Base-by-base conservation (phyloP, 2,113 vertebrate species). In the Rostratula benghalensis region DNA sequence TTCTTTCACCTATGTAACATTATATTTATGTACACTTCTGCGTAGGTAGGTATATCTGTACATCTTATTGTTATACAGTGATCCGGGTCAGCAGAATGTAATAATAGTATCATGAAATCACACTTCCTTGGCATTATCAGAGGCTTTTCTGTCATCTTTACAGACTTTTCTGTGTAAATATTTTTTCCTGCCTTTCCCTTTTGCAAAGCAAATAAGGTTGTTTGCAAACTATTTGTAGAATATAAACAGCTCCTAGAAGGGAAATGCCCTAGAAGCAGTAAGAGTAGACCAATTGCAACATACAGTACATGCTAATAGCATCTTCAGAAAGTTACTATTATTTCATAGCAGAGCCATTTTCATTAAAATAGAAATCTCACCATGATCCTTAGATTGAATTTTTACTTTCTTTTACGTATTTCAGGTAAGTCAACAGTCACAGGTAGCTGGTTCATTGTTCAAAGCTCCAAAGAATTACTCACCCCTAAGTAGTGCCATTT, bases 201-300 rank as follows among this genome's bases (percentile, higher is more conserved):
- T 64, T 83, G 22, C 37, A 82, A 84, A 93, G 60, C 51, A 65
- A 70, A 92, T 21, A 73, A 94, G 37, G 37, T 79, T 75, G 67
- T 93, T 93, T 95, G 71, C 68, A 90, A 78, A 43, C 46, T 87
- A 30, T 81, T 50, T 74, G 78, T 80, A 53, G 56, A 83, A 41
- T 48, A 82, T 74, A 89, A 96, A 61, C 45, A 92, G 73, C 51
- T 68, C 56, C 68, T 76, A 20, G 25, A 33, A 85, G 53, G 57
- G 51, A 94, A 92, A 87, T 90, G 83, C 69, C 73, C 87, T 94
- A 93, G 89, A 73, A 97, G 50, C 24, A 77, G 56, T 53, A 68
- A 59, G 59, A 94, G 39, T 41, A 82, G 65, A 80, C 54, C 82
- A 84, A 75, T 31, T 89, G 85, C 51, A 80, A 33, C 37, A 80